Evolutionary conservation across 2,113 vertebrate species (phyloP), one percentile per base, ranked within the genome.

Genomic region (Malurus elegans): DNA sequence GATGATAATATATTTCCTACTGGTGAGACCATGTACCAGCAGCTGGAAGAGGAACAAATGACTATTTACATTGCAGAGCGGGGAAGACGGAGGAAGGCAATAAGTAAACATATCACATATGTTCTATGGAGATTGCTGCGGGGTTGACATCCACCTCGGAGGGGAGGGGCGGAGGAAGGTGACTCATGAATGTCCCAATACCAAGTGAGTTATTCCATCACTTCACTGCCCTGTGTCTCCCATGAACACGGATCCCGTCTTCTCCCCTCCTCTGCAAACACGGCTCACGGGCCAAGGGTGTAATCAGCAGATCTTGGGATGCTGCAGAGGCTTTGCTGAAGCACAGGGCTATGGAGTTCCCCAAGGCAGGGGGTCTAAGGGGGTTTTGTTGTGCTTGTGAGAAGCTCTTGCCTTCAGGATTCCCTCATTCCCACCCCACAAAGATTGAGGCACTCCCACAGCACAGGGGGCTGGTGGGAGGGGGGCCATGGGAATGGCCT

Each of bases 1-100:
- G 95, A 96, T 96, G 95, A 96, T 92, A 96, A 94, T 96, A 84
- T 96, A 95, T 97, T 97, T 97, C 95, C 95, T 96, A 96, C 95
- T 95, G 93, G 95, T 97, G 79, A 95, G 95, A 94, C 94, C 90
- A 94, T 90, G 96, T 78, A 96, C 86, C 95, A 92, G 93, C 95
- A 96, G 88, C 93, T 97, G 95, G 93, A 96, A 81, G 90, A 95
- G 95, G 95, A 96, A 95, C 75, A 88, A 95, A 86, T 96, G 90
- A 97, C 88, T 97, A 88, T 90, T 96, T 97, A 88, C 94, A 78
- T 84, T 88, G 79, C 90, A 88, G 88, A 96, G 79, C 69, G 44
- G 72, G 82, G 90, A 97, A 96, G 88, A 96, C 93, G 90, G 96
- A 94, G 90, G 88, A 74, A 95, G 94, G 93, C 90, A 96, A 56